phyloP scores from a whole-genome alignment of 2,797 vertebrate genomes.

The Potorous gilbertii region DNA sequence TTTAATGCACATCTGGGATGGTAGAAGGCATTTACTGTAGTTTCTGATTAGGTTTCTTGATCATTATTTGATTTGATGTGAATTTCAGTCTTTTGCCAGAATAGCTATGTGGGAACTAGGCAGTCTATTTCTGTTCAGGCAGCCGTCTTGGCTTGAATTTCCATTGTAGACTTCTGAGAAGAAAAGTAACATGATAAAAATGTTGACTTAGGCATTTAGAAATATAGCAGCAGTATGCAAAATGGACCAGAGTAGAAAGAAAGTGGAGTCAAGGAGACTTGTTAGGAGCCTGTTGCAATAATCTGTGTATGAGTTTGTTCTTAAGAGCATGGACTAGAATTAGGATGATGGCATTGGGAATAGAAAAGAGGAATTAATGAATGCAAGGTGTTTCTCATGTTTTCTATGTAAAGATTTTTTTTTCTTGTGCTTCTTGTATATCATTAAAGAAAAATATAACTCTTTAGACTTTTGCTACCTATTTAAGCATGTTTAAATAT shows the following conservation, averaged over 20 bases:
- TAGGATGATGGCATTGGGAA: not conserved
- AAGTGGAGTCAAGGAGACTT: not conserved
- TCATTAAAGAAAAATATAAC: constrained; percentile 38
- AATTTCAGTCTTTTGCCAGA: not conserved
- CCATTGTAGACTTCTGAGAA: constrained; percentile 26
- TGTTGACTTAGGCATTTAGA: not conserved
- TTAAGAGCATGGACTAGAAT: not conserved
- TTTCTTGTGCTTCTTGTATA: constrained; percentile 1
- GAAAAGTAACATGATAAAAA: not conserved
- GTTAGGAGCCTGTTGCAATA: not conserved
- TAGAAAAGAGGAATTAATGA: constrained; percentile 10
- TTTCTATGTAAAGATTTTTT: constrained; percentile 18
- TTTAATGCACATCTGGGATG: not conserved
- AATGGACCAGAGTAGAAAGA: not conserved
- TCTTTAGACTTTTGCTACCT: constrained; percentile 18
- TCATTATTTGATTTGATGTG: not conserved
- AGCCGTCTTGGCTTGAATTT: not conserved
- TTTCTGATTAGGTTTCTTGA: not conserved
- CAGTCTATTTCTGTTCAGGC: not conserved
- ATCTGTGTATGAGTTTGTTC: not conserved
- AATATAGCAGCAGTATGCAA: not conserved
- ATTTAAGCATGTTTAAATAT: constrained; percentile 16
- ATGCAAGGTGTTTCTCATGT: constrained; percentile 25
- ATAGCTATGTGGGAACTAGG: not conserved
- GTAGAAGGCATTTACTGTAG: not conserved